These are phyloP conservation scores for Thalassophryne amazonica DNA, from an alignment of 2,797 vertebrate species.

Conservation along the genomic window DNA sequence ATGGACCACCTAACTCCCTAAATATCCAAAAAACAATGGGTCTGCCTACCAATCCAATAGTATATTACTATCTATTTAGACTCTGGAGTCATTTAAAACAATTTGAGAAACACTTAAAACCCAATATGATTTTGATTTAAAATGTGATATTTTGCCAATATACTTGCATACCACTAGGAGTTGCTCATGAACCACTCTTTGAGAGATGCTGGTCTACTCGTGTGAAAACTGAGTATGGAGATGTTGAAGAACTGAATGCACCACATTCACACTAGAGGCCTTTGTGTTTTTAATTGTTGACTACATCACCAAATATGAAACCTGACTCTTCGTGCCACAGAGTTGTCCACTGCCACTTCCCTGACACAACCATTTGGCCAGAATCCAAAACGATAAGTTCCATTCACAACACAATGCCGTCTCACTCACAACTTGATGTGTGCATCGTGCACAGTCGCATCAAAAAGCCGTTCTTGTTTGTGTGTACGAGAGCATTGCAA, in stretches of 20 bases:
- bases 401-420: constrained; percentile 32
- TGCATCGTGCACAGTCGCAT: constrained; percentile 27
- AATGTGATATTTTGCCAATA: no score
- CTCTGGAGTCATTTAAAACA: no score
- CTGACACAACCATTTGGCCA: constrained; percentile 42
- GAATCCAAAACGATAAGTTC: constrained; percentile 38
- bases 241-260: not conserved
- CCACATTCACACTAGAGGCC: constrained; percentile 35
- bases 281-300: constrained; percentile 12
- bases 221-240: not conserved
- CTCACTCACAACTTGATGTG: constrained; percentile 39
- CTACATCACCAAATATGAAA: constrained; percentile 5
- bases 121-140: no score
- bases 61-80: no score
- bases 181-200: no score
- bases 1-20: no score
- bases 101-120: no score
- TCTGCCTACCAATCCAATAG: no score
- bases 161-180: no score
- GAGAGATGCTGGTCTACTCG: no score
- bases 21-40: no score
- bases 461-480: constrained; percentile 33
- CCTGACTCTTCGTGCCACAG: constrained; percentile 46
- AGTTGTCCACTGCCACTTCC: constrained; percentile 66
- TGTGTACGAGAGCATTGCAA: constrained; percentile 64